Evolutionary conservation across 1,140 invertebrate species (phyloP).

Genomic region (Latrodectus geometricus): DNA sequence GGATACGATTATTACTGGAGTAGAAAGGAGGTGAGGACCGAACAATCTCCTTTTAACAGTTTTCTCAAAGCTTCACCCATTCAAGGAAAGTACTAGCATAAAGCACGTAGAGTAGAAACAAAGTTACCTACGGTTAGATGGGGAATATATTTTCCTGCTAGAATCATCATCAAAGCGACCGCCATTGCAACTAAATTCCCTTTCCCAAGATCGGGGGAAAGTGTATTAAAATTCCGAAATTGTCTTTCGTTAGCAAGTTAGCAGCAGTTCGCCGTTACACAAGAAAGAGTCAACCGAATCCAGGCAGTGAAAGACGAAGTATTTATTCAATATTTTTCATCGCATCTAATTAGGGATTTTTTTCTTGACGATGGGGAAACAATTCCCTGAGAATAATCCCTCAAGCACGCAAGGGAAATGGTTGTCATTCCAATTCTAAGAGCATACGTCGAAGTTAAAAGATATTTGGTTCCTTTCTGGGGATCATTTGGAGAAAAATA

Average conservation of each 20-base stretch:
- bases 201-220: constrained; percentile 10
- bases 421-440: too few relatives aligned
- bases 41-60: constrained; percentile 19
- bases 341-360: too few relatives aligned
- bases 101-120: constrained; percentile 44
- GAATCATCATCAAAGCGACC: constrained; percentile 48
- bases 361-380: too few relatives aligned
- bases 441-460: too few relatives aligned
- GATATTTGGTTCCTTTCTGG: too few relatives aligned
- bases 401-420: too few relatives aligned
- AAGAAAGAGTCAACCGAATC: constrained; percentile 17
- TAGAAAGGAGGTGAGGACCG: neutral
- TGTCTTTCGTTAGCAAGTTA: constrained; percentile 46
- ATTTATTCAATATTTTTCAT: too few relatives aligned
- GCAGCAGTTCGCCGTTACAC: constrained; percentile 1
- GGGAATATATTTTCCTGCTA: constrained; percentile 36
- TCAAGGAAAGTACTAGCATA: constrained; percentile 35
- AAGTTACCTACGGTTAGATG: constrained; percentile 38
- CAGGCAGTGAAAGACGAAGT: too few relatives aligned
- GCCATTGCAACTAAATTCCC: constrained; percentile 25
- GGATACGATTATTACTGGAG: constrained; percentile 42
- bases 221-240: constrained; percentile 49
- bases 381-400: too few relatives aligned
- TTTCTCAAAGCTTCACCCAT: constrained; percentile 8
- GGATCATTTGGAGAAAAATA: too few relatives aligned